A percentile compares a stretch with the other conserved stretches of the same genome.
These are phyloP conservation scores for Chrysogorgia sp. DNA, from an alignment of 92 coral and sea anemone species.

Conservation along the genomic window DNA sequence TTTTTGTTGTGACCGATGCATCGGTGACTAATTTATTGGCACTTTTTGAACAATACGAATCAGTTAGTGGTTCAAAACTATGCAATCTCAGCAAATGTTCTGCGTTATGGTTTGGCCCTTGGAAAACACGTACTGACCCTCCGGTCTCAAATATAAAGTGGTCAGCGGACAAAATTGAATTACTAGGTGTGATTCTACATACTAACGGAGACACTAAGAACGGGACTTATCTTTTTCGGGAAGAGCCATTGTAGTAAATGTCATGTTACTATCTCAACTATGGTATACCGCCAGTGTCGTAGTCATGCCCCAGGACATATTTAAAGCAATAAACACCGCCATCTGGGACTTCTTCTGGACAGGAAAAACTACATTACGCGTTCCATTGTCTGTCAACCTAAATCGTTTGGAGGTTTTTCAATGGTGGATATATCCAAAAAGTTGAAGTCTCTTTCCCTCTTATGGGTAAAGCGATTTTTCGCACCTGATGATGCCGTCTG, in stretches of 20 bases:
- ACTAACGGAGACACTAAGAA: constrained; percentile 4
- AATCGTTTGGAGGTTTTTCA: not conserved
- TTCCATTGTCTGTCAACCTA: constrained; percentile 4
- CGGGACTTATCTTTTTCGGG: constrained; percentile 28
- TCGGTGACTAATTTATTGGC: not conserved
- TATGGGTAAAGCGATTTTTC: constrained; percentile 24
- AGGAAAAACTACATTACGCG: constrained; percentile 27
- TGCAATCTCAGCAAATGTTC: constrained; percentile 1
- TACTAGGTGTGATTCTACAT: constrained; percentile 16
- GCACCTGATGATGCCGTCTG: too few relatives aligned
- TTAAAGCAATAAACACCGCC: not conserved
- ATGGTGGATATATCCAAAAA: not conserved
- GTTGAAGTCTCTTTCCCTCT: not conserved
- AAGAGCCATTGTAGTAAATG: constrained; percentile 12
- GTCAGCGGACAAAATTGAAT: constrained; percentile 1
- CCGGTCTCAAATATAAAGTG: constrained; percentile 3
- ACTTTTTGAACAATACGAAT: not conserved
- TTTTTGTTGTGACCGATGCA: constrained; percentile 7
- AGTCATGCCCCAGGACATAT: constrained; percentile 23
- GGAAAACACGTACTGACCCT: not conserved
- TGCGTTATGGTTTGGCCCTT: constrained; percentile 32
- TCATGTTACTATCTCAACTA: constrained; percentile 23
- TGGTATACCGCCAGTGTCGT: constrained; percentile 48
- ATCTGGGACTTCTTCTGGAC: constrained; percentile 34
- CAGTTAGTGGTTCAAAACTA: constrained; percentile 3